Conservation (phyloP, 2,888 invertebrate species). For the Bruchidius siliquastri region DNA sequence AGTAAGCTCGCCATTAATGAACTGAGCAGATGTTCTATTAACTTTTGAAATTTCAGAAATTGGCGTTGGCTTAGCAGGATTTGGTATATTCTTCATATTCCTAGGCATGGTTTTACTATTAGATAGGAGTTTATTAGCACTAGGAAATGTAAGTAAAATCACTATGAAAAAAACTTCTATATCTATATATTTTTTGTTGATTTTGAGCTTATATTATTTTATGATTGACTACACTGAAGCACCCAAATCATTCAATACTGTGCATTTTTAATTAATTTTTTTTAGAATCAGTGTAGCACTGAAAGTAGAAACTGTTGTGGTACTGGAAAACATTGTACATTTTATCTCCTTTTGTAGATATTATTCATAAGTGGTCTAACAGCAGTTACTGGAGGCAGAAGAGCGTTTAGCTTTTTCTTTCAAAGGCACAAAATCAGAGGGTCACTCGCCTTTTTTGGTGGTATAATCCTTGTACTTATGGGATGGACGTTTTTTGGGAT, state of each 20-base stretch:
- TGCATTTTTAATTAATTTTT: no score
- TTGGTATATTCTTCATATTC: constrained; percentile 92
- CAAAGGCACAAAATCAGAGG: constrained; percentile 94
- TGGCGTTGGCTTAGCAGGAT: constrained; percentile 93
- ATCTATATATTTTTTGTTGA: no score
- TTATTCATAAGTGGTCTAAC: constrained; percentile 92
- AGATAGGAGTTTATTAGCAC: constrained; percentile 95
- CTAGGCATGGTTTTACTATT: constrained; percentile 90
- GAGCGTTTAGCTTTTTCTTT: constrained; percentile 97
- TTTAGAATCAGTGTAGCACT: no score
- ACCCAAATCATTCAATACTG: no score
- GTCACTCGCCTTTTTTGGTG: constrained; percentile 84
- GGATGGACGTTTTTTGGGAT: constrained; percentile 98
- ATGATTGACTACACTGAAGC: no score
- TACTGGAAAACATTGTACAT: no score
- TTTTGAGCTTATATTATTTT: constrained; percentile 2
- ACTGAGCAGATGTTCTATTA: constrained; percentile 1
- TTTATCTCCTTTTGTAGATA: constrained; percentile 82
- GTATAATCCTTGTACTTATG: constrained; percentile 84
- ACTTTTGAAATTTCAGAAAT: constrained; percentile 68
- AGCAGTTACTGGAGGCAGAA: constrained; percentile 92
- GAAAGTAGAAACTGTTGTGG: no score
- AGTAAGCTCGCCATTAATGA: constrained; percentile 55
- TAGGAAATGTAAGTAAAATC: constrained; percentile 87
- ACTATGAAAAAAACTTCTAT: no score